A percentile compares a stretch with the other conserved stretches of the same genome.
phyloP scores from a whole-genome alignment of 2,113 vertebrate species.

The Dascyllus trimaculatus region DNA sequence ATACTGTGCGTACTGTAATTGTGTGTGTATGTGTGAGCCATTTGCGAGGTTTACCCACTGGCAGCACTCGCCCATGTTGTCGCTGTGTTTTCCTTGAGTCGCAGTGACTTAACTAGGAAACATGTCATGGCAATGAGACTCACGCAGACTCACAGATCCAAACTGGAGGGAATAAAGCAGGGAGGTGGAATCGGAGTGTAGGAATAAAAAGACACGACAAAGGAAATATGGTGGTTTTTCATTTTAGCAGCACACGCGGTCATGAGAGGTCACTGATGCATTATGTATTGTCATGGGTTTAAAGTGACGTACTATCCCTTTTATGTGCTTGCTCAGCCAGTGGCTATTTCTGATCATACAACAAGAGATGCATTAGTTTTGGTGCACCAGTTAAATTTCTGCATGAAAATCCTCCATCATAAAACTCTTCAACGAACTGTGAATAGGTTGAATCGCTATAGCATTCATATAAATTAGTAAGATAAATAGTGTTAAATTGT shows the following conservation, averaged over 20 bases:
- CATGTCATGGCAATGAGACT: constrained; percentile 33
- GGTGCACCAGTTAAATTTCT: not conserved
- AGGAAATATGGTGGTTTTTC: not conserved
- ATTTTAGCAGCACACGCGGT: not conserved
- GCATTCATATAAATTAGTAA: not conserved
- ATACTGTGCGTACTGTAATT: constrained; percentile 18
- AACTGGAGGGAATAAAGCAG: constrained; percentile 6
- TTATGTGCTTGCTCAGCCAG: no score
- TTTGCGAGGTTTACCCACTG: constrained; percentile 56
- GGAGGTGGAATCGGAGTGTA: not conserved
- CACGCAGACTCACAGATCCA: constrained; percentile 15
- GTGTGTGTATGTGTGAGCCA: constrained; percentile 12
- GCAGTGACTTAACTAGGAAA: constrained; percentile 52
- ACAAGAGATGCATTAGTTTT: no score
- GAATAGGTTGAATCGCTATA: not conserved
- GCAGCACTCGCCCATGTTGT: constrained; percentile 50
- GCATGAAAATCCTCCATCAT: no score
- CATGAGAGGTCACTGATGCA: no score
- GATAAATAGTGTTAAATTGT: not conserved
- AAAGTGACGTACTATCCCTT: no score
- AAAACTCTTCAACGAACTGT: not conserved
- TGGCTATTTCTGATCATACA: no score
- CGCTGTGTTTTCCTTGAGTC: constrained; percentile 44
- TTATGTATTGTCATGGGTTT: no score
- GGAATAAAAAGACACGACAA: constrained; percentile 9